Conservation (phyloP, 2,888 invertebrate species). For the Cryptocephalus moraei region DNA sequence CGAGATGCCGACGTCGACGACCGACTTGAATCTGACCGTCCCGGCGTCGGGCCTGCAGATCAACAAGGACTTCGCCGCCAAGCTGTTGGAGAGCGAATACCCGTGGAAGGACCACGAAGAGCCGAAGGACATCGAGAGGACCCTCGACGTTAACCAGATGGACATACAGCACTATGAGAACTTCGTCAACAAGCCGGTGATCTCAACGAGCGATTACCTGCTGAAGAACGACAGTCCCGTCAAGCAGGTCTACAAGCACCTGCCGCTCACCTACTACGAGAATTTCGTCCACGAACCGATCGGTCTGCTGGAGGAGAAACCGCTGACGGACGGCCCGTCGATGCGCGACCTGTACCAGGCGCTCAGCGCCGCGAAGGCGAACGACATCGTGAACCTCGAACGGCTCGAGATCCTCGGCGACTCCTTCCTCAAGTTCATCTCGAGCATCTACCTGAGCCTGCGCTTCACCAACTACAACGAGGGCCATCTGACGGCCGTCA, state of each 20-base stretch:
- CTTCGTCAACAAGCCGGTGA: slow-evolving; percentile 38
- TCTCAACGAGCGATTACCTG: slow-evolving; percentile 6
- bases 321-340: slow-evolving; percentile 38
- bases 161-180: slow-evolving; percentile 61
- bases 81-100: slow-evolving; percentile 39
- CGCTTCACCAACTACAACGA: slow-evolving; percentile 61
- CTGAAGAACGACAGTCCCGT: slow-evolving; percentile 12
- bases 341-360: slow-evolving; percentile 46
- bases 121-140: slow-evolving; percentile 56
- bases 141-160: slow-evolving; percentile 49
- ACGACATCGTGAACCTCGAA: slow-evolving; percentile 72
- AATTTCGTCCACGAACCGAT: slow-evolving; percentile 18
- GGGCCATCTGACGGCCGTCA: slow-evolving; percentile 66
- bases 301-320: slow-evolving; percentile 11
- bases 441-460: slow-evolving; percentile 61
- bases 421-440: slow-evolving; percentile 73
- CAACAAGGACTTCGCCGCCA: slow-evolving; percentile 31
- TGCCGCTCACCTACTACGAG: slow-evolving; percentile 26
- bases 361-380: slow-evolving; percentile 59
- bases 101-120: slow-evolving; percentile 47
- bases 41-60: slow-evolving; percentile 3
- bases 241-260: slow-evolving; percentile 6
- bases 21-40: neutral
- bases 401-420: slow-evolving; percentile 83
- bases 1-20: neutral